Evolutionary conservation across 2,888 invertebrate genomes (phyloP), one percentile per base, ranked within the genome.

Genomic region (Cetonia aurata): DNA sequence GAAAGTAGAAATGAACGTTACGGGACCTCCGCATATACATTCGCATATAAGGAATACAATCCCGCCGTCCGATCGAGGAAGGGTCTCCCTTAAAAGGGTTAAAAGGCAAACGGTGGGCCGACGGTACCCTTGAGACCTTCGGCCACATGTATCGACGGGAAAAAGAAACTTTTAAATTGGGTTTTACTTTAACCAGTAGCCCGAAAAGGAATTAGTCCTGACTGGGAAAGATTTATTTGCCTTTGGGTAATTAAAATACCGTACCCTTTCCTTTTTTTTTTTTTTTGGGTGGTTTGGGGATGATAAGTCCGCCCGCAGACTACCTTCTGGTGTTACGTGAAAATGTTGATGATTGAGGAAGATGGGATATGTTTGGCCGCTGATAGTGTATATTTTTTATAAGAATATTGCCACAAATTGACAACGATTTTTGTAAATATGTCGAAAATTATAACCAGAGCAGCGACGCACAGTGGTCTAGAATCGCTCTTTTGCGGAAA

Each of bases 161-260:
- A 57, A 57, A 57, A 57, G 57, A 57, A 57, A 57, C 57, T 57
- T 57, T 44, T 57, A 57, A 57, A 57, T 57, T 57, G 57, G 57
- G 57, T 57, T 57, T 57, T 57, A 57, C 57, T 57, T 57, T 57
- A 57, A 57, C 42, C 57, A 42, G 44, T 57, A 41, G 42, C 41
- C 57, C 57, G 57, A 41, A 42, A 44, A 57, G 42, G 57, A 57
- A 42, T 57, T 57, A 57, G 42, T 42, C 41, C 57, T 57, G 42
- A 17, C 57, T 19, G 12, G 57, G 15, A 44, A 57, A 57, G 57
- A 57, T 57, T 57, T 57, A 57, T 57, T 57, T 42, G 57, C 57
- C 57, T 42, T 57, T 42, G 41, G 57, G 42, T 57, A 57, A 57
- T 57, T 57, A 57, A 57, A 57, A 57, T 44, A 37, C 57, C 15